phyloP scores from a whole-genome alignment of 1,140 invertebrate species.

The Anastrepha ludens region DNA sequence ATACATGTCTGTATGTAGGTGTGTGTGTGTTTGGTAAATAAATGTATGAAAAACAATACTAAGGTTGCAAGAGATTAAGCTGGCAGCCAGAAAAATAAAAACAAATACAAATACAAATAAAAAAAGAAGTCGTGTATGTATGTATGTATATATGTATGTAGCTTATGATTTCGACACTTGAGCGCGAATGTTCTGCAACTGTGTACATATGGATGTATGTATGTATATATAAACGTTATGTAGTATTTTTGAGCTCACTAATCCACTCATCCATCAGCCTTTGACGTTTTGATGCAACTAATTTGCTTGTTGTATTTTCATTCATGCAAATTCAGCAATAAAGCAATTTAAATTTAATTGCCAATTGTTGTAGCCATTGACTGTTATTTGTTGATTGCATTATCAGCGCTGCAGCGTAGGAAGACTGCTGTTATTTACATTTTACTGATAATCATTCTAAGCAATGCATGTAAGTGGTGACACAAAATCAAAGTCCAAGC shows the following conservation, averaged over 20 bases:
- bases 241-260: background rate
- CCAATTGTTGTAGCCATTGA: constrained; percentile 16
- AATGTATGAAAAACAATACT: background rate
- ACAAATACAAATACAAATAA: too few species aligned
- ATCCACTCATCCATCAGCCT: constrained; percentile 45
- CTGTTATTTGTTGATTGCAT: background rate
- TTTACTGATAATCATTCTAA: too few species aligned
- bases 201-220: background rate
- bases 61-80: background rate
- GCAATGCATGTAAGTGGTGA: too few species aligned
- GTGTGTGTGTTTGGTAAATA: background rate
- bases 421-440: too few species aligned
- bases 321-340: constrained; percentile 17
- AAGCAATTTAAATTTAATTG: constrained; percentile 47
- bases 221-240: too few species aligned
- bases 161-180: too few species aligned
- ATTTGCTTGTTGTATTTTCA: constrained; percentile 43
- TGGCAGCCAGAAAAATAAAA: too few species aligned
- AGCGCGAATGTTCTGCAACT: too few species aligned
- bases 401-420: background rate
- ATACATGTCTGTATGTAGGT: background rate
- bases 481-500: too few species aligned
- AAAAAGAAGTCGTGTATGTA: too few species aligned
- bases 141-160: too few species aligned
- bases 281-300: constrained; percentile 24